Evolutionary conservation across 2,888 invertebrate genomes (phyloP).

Genomic region (Drosophila mettleri): DNA sequence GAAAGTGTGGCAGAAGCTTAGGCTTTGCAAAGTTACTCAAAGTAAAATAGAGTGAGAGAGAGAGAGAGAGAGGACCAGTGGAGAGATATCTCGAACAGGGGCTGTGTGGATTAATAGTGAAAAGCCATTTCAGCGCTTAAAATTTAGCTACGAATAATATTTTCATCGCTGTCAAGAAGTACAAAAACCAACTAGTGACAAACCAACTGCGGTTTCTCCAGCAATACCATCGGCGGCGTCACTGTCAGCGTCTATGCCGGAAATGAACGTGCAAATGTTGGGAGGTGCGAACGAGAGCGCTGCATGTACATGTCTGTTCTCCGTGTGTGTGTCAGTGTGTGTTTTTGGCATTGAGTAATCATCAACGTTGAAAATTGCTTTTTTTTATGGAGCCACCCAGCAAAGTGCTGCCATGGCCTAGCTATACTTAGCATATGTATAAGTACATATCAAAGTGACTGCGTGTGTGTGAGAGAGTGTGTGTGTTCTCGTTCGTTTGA

Average conservation of each 20-base stretch:
- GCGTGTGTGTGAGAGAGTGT: constrained; percentile 3
- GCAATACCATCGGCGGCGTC: constrained; percentile 52
- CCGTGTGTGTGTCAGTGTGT: constrained; percentile 32
- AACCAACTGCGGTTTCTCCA: constrained; percentile 52
- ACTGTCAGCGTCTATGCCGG: constrained; percentile 68
- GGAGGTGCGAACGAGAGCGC: constrained; percentile 11
- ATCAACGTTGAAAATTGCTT: constrained; percentile 80
- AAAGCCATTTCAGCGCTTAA: constrained; percentile 60
- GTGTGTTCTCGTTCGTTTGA: constrained; percentile 11
- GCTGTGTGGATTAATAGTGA: constrained; percentile 15
- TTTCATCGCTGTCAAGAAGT: constrained; percentile 43
- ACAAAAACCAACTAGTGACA: constrained; percentile 51
- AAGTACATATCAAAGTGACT: constrained; percentile 32
- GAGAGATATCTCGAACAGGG: too few relatives aligned
- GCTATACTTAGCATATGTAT: constrained; percentile 61
- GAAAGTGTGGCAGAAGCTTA: constrained; percentile 47
- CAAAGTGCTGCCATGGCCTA: constrained; percentile 70
- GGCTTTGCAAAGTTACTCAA: constrained; percentile 17
- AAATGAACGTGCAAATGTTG: constrained; percentile 68
- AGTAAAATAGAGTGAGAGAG: neutral
- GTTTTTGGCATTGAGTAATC: constrained; percentile 79
- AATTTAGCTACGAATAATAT: constrained; percentile 32
- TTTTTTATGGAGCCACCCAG: constrained; percentile 68
- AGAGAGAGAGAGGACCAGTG: neutral
- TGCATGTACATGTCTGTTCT: constrained; percentile 27